Conservation (phyloP, 1,140 invertebrate species). For the Pseudomyrmex sp. region DNA sequence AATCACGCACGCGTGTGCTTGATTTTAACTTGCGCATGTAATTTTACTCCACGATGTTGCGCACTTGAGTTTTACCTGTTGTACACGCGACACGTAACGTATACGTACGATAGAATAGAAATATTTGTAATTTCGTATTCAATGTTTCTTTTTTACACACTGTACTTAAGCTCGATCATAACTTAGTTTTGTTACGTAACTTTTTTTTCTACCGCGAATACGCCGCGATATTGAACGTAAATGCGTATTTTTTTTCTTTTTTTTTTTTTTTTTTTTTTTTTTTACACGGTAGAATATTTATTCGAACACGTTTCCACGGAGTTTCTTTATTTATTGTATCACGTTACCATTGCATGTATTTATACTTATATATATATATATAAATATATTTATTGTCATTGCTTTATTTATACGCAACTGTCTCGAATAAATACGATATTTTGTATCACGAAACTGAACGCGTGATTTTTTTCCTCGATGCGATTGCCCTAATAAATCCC, state of each 20-base stretch:
- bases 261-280: too few species aligned
- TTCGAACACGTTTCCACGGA: constrained; percentile 71
- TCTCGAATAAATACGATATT: constrained; percentile 74
- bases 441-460: constrained; percentile 54
- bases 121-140: constrained; percentile 12
- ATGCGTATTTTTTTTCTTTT: neutral
- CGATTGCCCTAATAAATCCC: constrained; percentile 32
- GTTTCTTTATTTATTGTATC: constrained; percentile 80
- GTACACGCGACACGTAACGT: too few species aligned
- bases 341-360: constrained; percentile 81
- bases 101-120: constrained; percentile 13
- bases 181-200: constrained; percentile 63
- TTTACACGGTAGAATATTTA: constrained; percentile 77
- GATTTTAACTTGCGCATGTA: constrained; percentile 10
- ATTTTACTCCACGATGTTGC: neutral
- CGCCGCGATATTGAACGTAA: constrained; percentile 46
- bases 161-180: constrained; percentile 57
- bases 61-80: too few species aligned
- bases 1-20: constrained; percentile 18
- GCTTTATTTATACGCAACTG: constrained; percentile 74
- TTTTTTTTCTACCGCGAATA: constrained; percentile 65
- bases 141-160: constrained; percentile 39
- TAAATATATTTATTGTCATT: constrained; percentile 78
- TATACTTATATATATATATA: constrained; percentile 13
- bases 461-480: neutral